These are phyloP conservation scores for Pristionchus pacificus DNA, from an alignment of 1,140 invertebrate species.

Conservation along the genomic window DNA sequence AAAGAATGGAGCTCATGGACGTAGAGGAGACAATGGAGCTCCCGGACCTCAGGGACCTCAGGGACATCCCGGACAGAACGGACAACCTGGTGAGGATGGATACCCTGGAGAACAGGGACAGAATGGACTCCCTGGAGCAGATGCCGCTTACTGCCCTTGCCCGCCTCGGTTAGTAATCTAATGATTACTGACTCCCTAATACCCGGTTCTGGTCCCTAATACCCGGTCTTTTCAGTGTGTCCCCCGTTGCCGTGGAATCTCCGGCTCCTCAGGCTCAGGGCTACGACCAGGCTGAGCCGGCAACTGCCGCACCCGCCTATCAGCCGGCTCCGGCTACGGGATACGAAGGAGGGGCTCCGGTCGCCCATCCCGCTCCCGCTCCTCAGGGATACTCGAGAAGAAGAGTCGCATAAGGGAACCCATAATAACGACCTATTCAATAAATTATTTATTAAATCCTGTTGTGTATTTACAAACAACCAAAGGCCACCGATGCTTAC, in stretches of 20 bases:
- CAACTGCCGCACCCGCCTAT: no score
- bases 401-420: no score
- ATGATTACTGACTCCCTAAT: no score
- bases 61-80: background rate
- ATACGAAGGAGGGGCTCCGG: background rate
- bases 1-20: background rate
- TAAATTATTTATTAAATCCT: no score
- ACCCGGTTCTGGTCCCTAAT: no score
- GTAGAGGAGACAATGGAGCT: background rate
- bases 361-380: background rate
- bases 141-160: slow-evolving; percentile 28
- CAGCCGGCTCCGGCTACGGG: background rate
- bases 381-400: background rate
- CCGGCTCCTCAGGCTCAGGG: background rate
- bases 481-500: no score
- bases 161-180: slow-evolving; percentile 18
- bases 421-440: no score
- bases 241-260: background rate
- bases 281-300: no score
- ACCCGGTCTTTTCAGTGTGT: no score
- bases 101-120: slow-evolving; percentile 12
- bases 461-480: no score
- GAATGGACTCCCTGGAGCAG: slow-evolving; percentile 4
- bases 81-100: slow-evolving; percentile 3
- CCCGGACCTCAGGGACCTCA: background rate